Conservation (phyloP, 2,113 vertebrate species). For the Podarcis raffonei region DNA sequence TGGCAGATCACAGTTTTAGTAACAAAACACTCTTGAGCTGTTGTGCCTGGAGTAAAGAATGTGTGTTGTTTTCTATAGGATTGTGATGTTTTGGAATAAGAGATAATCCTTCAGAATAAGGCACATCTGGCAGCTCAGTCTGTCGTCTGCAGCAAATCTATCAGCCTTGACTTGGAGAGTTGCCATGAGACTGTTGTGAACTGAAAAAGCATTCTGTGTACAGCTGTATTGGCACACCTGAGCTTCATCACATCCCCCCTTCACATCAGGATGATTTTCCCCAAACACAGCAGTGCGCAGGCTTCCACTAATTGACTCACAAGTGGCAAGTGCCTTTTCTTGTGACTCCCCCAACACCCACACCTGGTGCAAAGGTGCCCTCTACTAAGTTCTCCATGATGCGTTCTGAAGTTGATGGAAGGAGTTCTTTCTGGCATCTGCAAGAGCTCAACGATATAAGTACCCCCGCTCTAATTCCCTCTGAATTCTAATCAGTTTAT, state of each 20-base stretch:
- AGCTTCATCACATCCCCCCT: not conserved
- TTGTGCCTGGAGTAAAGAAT: slow-evolving; percentile 1
- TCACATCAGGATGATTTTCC: not conserved
- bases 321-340: not conserved
- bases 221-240: not conserved
- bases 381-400: not conserved
- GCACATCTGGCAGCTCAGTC: slow-evolving; percentile 18
- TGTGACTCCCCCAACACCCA: not conserved
- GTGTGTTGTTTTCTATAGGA: not conserved
- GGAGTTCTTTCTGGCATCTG: not conserved
- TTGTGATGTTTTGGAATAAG: slow-evolving; percentile 18
- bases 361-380: not conserved
- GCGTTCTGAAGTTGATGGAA: not conserved
- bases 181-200: slow-evolving; percentile 18
- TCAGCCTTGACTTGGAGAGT: not conserved
- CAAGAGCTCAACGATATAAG: not conserved
- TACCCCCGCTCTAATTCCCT: not conserved
- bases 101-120: slow-evolving; percentile 27
- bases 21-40: not conserved
- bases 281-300: not conserved
- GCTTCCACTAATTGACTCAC: not conserved
- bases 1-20: slow-evolving; percentile 13
- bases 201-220: slow-evolving; percentile 2
- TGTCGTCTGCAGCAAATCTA: slow-evolving; percentile 14
- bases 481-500: not conserved